Base-by-base conservation (phyloP, 1,140 invertebrate genomes). In the Tenebrio molitor region DNA sequence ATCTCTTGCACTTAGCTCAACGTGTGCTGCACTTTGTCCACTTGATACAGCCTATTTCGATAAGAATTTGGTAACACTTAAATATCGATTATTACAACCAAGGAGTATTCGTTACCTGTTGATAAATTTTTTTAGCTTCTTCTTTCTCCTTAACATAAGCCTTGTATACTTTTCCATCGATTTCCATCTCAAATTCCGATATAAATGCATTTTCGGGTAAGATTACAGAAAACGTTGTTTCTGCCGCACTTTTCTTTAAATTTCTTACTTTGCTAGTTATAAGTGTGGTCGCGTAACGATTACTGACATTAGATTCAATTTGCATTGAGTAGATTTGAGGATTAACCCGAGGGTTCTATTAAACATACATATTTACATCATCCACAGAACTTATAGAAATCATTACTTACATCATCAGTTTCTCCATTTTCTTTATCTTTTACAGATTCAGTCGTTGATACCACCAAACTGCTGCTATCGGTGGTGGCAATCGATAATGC, bases 191-290 rank as follows among this genome's bases (percentile, higher is more conserved):
- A 78, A 91, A 90, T 62, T 85, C 86, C 15, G 88, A 89, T 41
- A 91, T 89, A 79, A 88, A 91, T 0, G 89, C 88, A 2, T 87
- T 87, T 71, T 90, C 87, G 1, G 89, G 89, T 64, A 90, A 77
- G 6, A 89, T 81, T 10, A 89, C 83, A 16, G 84, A 85, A 82
- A 89, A 90, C n/a, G 83, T 81, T 17, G 86, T 84, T 81, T 90
- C 87, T 73, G 89, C 85, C 0, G 88, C 80, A 14, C 73, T 80
- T 34, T 83, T 81, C 7, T 84, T 83, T 0, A 85, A 85, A 77
- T 90, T 91, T 63, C 82, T 81, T 4, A 90, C 85, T 39, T 81
- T 77, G 21, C 87, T 88, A 1, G 85, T 85, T 0, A 90, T 84
- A 4, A 85, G 74, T 0, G 89, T 90, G 39, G 82, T 83, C 0